Evolutionary conservation across 1,140 invertebrate genomes (phyloP), one percentile per base, ranked within the genome.

Genomic region (Neuroterus valhalla): DNA sequence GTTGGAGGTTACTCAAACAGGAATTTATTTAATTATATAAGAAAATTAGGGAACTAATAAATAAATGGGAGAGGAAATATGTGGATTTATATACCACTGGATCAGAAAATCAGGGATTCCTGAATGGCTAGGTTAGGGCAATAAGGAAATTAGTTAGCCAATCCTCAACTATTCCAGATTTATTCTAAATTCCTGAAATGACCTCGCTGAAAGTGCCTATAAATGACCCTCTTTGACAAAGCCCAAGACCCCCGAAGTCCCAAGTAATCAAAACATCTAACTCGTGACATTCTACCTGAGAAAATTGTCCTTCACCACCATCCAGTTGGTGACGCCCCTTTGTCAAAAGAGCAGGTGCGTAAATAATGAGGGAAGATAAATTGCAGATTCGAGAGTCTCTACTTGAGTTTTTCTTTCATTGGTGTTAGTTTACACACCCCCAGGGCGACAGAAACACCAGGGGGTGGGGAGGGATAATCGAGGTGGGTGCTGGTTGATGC

Each of bases 291-390:
- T 23, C 21, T 55, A 55, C 52, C 52, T 55, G 50, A 55, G 52
- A 55, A 55, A 55, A 55, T 55, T 55, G 52, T 55, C 52, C 52
- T 21, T 38, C 8, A 38, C 31, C 31, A 38, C 31, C 31, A 38
- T 8, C 10, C 14, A 14, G 26, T 55, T 55, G 11, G 52, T 55
- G 5, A 55, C 21, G 52, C 21, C 52, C 17, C 52, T 21, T 55
- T 55, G 52, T 21, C 52, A 21, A 26, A 55, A 52, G 26, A 55
- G 52, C 52, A 55, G 52, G 52, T 55, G 52, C 52, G 21, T 55
- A 31, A 55, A 55, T 55, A 55, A 55, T 26, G 52, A 21, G 10
- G 10, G 4, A 26, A 14, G 52, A 55, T 55, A 21, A 55, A 55
- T 55, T 14, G 52, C 52, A 23, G 21, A 55, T 21, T 19, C 50